Percentiles rank a stretch among this genome's conserved stretches.
Conservation (phyloP, 1,140 invertebrate genomes). For the Oryctes rhinoceros region DNA sequence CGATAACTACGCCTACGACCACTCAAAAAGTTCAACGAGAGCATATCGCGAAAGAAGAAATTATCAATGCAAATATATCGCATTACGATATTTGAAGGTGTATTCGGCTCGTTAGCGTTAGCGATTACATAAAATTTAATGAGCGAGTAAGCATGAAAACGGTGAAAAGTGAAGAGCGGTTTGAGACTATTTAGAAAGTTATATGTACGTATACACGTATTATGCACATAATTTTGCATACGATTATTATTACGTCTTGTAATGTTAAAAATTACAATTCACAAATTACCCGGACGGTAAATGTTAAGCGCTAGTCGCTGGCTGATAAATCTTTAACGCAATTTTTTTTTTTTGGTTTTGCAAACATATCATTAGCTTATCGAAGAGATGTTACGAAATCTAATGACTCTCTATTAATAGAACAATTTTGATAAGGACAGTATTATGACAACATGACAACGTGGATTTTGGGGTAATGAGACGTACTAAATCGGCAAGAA, state of each 20-base stretch:
- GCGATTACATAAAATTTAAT: slow-evolving; percentile 15
- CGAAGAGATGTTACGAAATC: too few species aligned
- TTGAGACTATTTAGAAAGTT: neutral
- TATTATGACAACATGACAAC: too few species aligned
- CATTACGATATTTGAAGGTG: neutral
- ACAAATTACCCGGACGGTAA: neutral
- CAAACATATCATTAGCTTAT: too few species aligned
- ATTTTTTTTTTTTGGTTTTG: too few species aligned
- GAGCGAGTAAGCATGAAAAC: slow-evolving; percentile 7
- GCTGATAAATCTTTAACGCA: too few species aligned
- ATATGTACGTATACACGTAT: neutral
- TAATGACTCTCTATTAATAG: too few species aligned
- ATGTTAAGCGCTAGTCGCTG: neutral
- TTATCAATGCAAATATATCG: neutral
- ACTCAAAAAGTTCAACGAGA: too few species aligned
- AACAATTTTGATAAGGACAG: too few species aligned
- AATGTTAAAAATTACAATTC: slow-evolving; percentile 12
- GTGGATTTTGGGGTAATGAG: too few species aligned
- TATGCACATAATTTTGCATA: slow-evolving; percentile 13
- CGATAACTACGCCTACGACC: neutral
- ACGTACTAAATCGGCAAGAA: too few species aligned
- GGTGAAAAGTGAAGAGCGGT: neutral
- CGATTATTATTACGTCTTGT: neutral
- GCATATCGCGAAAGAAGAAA: neutral
- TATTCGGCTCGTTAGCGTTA: neutral